These are phyloP conservation scores for Myanophis thanlyinensis DNA, from an alignment of 2,113 vertebrate genomes.

Conservation along the genomic window DNA sequence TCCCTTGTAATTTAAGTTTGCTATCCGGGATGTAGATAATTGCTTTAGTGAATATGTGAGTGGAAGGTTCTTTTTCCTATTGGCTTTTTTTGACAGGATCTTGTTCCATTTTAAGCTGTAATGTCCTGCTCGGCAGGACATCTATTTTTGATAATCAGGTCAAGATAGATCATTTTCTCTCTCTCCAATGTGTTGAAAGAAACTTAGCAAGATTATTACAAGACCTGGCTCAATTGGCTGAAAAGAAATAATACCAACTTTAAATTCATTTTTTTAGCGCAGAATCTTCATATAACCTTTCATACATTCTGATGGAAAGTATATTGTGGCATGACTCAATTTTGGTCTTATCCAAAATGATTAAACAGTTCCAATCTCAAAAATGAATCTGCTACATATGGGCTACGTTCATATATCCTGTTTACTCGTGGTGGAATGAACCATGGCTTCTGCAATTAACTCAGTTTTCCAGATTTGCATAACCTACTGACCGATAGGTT, in stretches of 20 bases:
- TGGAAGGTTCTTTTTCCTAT: neutral
- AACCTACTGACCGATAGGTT: neutral
- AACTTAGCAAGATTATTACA: neutral
- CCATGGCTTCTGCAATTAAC: neutral
- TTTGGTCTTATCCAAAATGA: neutral
- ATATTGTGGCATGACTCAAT: neutral
- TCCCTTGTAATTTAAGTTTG: neutral
- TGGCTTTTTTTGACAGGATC: slow-evolving; percentile 14
- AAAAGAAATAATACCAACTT: neutral
- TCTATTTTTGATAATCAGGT: neutral
- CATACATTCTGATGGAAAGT: neutral
- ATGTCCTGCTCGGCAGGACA: neutral
- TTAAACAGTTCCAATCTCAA: neutral
- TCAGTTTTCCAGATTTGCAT: neutral
- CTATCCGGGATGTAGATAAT: slow-evolving; percentile 5
- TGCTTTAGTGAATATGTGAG: neutral
- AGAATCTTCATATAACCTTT: neutral
- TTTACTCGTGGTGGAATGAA: neutral
- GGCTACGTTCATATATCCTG: neutral
- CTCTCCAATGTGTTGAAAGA: neutral
- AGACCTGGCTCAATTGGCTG: neutral
- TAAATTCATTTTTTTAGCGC: neutral
- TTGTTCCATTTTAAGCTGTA: neutral
- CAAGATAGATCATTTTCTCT: neutral
- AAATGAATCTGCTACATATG: neutral